Percentiles rank a stretch among this genome's conserved stretches.
These are phyloP conservation scores for Saguinus imperator DNA, from an alignment of 2,113 vertebrate species.

Conservation along the genomic window DNA sequence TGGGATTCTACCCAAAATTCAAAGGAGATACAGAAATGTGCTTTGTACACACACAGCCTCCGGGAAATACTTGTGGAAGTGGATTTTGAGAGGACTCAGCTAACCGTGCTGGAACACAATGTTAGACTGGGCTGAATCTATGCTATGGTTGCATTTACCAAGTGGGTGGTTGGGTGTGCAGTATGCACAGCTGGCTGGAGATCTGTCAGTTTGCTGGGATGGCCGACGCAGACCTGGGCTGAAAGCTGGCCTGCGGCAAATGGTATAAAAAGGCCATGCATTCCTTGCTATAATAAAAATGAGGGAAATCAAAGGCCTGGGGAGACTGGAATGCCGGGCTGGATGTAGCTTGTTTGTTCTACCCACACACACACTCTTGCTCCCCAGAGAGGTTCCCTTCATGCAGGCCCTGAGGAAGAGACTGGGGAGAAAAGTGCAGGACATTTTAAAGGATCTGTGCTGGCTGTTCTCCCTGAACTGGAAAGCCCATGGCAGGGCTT, in stretches of 20 bases:
- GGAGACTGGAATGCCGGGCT: background rate
- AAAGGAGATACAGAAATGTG: background rate
- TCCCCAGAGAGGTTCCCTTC: background rate
- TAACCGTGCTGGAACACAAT: background rate
- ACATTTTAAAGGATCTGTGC: background rate
- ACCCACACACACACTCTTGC: background rate
- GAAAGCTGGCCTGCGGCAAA: background rate
- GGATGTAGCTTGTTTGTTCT: background rate
- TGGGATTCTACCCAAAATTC: background rate
- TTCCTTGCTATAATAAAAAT: background rate
- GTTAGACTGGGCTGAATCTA: background rate
- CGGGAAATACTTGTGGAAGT: background rate
- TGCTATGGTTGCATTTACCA: fast-evolving
- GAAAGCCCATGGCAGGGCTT: background rate
- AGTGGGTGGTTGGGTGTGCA: background rate
- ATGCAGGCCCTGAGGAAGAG: background rate
- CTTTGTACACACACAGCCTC: background rate
- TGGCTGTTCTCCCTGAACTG: too few species aligned
- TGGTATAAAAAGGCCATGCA: background rate
- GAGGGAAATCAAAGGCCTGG: background rate
- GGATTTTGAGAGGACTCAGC: background rate
- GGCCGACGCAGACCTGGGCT: background rate
- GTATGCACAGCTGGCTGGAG: background rate
- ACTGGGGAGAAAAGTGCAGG: too few species aligned
- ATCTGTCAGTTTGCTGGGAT: background rate